A percentile compares a stretch with the other conserved stretches of the same genome.
These are phyloP conservation scores for Macrophya annulata DNA, from an alignment of 2,888 invertebrate species.

Conservation along the genomic window DNA sequence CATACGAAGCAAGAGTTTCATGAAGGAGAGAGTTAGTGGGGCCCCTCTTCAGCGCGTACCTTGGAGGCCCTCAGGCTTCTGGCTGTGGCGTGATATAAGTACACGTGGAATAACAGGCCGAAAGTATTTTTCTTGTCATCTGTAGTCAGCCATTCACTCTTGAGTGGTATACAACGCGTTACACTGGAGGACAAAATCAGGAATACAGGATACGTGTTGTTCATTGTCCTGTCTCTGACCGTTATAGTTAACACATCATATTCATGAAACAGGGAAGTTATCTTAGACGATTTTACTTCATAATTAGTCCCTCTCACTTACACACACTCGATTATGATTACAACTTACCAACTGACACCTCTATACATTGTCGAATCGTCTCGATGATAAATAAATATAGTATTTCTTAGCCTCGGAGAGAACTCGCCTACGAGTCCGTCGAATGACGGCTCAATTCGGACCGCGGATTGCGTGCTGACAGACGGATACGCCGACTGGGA, in stretches of 20 bases:
- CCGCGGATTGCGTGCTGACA: slow-evolving; percentile 54
- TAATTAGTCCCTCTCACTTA: slow-evolving; percentile 6
- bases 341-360: slow-evolving; percentile 30
- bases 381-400: slow-evolving; percentile 44
- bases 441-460: slow-evolving; percentile 51
- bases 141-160: slow-evolving; percentile 49
- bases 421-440: slow-evolving; percentile 9
- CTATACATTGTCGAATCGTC: background rate
- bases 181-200: background rate
- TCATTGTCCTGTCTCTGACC: background rate
- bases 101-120: slow-evolving; percentile 57
- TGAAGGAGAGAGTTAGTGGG: background rate
- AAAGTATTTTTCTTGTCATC: slow-evolving; percentile 61
- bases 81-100: slow-evolving; percentile 43
- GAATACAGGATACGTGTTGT: background rate
- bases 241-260: slow-evolving; percentile 5
- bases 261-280: background rate
- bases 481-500: slow-evolving; percentile 42
- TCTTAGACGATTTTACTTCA: background rate
- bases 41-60: slow-evolving; percentile 27
- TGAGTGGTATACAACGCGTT: slow-evolving; percentile 17
- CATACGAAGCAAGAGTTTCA: slow-evolving; percentile 58
- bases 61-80: slow-evolving; percentile 47
- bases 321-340: slow-evolving; percentile 27
- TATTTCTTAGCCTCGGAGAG: background rate